Conservation (phyloP, 2,797 vertebrate genomes). For the Moxostoma hubbsi region DNA sequence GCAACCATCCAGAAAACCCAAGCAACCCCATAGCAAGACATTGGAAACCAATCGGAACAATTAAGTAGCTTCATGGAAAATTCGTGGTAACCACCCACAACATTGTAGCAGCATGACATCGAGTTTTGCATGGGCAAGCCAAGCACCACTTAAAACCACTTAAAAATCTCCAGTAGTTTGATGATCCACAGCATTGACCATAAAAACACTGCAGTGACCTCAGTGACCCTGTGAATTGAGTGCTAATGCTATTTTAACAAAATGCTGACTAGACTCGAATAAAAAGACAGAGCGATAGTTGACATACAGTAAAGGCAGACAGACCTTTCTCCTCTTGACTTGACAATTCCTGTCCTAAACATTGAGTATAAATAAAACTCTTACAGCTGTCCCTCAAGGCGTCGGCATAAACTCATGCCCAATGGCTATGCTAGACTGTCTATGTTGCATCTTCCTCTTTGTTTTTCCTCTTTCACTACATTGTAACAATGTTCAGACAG, state of each 20-base stretch:
- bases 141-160: too few relatives aligned
- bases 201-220: neutral
- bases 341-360: slow-evolving; percentile 11
- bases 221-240: neutral
- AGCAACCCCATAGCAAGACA: neutral
- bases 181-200: too few relatives aligned
- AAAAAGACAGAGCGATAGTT: neutral
- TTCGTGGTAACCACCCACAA: neutral
- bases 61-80: too few relatives aligned
- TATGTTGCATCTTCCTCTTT: slow-evolving; percentile 27
- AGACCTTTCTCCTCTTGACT: neutral
- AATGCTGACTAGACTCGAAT: neutral
- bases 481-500: slow-evolving; percentile 20
- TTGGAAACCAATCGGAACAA: neutral
- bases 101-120: neutral
- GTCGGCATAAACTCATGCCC: slow-evolving; percentile 16
- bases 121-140: neutral
- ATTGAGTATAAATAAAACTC: slow-evolving; percentile 4
- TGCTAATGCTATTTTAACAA: neutral
- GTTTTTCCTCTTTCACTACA: slow-evolving; percentile 38
- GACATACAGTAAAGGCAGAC: slow-evolving; percentile 6
- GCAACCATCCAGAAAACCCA: neutral
- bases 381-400: slow-evolving; percentile 1
- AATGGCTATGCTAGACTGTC: neutral
- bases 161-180: too few relatives aligned